phyloP scores from a whole-genome alignment of 2,888 invertebrate genomes.

The Cyrtodaria siliqua region DNA sequence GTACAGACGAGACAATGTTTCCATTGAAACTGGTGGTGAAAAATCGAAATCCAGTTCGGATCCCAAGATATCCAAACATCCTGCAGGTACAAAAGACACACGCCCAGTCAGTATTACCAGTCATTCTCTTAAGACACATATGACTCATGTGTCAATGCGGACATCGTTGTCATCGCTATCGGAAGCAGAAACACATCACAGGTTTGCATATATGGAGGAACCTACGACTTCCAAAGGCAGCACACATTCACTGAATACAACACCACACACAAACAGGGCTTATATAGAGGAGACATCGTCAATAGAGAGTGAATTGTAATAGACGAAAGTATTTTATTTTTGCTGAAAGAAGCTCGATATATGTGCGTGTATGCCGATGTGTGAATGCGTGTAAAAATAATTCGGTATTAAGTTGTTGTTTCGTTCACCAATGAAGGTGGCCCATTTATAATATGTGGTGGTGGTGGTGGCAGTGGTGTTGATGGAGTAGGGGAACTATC shows the following conservation, averaged over 20 bases:
- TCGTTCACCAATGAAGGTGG: too few species aligned
- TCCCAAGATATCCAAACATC: background rate
- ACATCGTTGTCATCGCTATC: slow-evolving; percentile 46
- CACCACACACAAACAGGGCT: slow-evolving; percentile 25
- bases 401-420: too few species aligned
- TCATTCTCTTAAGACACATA: background rate
- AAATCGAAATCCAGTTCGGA: slow-evolving; percentile 3
- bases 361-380: too few species aligned
- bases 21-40: slow-evolving; percentile 12
- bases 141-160: slow-evolving; percentile 10
- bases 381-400: too few species aligned
- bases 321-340: background rate
- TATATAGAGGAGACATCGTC: slow-evolving; percentile 14
- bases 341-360: too few species aligned
- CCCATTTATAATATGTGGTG: too few species aligned
- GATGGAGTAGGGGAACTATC: too few species aligned
- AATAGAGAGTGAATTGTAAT: slow-evolving; percentile 18
- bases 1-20: slow-evolving; percentile 16
- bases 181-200: slow-evolving; percentile 49
- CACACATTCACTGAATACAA: slow-evolving; percentile 26
- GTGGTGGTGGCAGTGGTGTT: too few species aligned
- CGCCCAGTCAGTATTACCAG: background rate
- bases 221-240: slow-evolving; percentile 26
- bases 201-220: slow-evolving; percentile 41
- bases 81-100: background rate